phyloP scores from a whole-genome alignment of 2,888 invertebrate species.

The Plebejus anna region DNA sequence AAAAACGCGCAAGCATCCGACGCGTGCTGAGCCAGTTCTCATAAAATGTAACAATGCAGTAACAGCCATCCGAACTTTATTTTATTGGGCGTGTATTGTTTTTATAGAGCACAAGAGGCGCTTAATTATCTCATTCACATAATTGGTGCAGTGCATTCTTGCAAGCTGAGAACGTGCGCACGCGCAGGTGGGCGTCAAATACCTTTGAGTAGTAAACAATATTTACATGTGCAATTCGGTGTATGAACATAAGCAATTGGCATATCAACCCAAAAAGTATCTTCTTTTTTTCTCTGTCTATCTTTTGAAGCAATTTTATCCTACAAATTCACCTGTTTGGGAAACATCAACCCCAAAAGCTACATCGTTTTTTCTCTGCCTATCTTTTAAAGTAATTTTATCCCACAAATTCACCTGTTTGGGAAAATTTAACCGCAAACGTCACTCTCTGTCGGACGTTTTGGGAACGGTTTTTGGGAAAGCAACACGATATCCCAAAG shows the following conservation, averaged over 20 bases:
- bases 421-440: slow-evolving; percentile 11
- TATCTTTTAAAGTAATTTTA: neutral
- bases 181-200: slow-evolving; percentile 46
- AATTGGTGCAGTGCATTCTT: slow-evolving; percentile 38
- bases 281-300: neutral
- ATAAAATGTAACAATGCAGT: slow-evolving; percentile 9
- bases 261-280: neutral
- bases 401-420: slow-evolving; percentile 4
- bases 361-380: neutral
- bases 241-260: neutral
- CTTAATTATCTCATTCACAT: slow-evolving; percentile 43
- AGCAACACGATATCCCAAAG: slow-evolving; percentile 12
- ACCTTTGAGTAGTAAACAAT: slow-evolving; percentile 25
- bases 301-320: neutral
- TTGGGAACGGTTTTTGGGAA: slow-evolving; percentile 8
- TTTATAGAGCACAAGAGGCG: slow-evolving; percentile 28
- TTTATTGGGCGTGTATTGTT: slow-evolving; percentile 20
- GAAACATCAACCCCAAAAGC: neutral
- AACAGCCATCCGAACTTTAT: slow-evolving; percentile 4
- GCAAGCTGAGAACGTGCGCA: slow-evolving; percentile 46
- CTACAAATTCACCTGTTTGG: neutral
- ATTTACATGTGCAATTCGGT: neutral
- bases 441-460: slow-evolving; percentile 11
- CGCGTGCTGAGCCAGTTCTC: slow-evolving; percentile 11
- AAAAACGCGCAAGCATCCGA: neutral